phyloP scores from a whole-genome alignment of 2,888 invertebrate genomes.

The Heliconius ismenius region DNA sequence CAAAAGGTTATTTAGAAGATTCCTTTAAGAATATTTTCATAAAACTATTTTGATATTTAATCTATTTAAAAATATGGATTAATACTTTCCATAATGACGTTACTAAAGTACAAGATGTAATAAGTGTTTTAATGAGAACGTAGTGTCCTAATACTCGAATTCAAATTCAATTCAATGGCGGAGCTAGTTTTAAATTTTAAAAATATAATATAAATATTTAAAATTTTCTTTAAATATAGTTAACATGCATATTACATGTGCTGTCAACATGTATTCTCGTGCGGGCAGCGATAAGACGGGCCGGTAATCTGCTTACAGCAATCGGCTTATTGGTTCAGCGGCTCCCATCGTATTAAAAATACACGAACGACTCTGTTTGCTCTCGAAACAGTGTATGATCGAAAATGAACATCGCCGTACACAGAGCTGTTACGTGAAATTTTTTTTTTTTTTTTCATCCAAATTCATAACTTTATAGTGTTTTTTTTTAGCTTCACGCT shows the following conservation, averaged over 20 bases:
- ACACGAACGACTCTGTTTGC: conserved; percentile 25
- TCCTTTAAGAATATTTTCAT: neutral
- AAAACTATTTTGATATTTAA: too few species aligned
- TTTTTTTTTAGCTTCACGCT: neutral
- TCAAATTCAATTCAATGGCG: too few species aligned
- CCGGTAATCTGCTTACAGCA: conserved; percentile 43
- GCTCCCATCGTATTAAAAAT: conserved; percentile 32
- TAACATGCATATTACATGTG: conserved; percentile 7
- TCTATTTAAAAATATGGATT: too few species aligned
- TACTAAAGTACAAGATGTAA: too few species aligned
- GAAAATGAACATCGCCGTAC: conserved; percentile 21
- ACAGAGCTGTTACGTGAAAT: neutral
- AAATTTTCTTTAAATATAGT: neutral
- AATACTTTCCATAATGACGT: too few species aligned
- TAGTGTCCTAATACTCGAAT: too few species aligned
- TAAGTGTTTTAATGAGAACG: too few species aligned
- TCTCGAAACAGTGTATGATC: conserved; percentile 30
- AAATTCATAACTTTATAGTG: neutral
- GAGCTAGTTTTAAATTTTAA: neutral
- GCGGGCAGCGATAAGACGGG: conserved; percentile 26
- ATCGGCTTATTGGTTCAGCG: conserved; percentile 42
- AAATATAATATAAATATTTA: neutral
- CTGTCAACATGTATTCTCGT: conserved; percentile 20
- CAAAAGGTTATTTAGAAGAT: neutral
- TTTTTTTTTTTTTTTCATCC: too few species aligned